phyloP scores from a whole-genome alignment of 2,888 invertebrate genomes.

The Pheosia gnoma region DNA sequence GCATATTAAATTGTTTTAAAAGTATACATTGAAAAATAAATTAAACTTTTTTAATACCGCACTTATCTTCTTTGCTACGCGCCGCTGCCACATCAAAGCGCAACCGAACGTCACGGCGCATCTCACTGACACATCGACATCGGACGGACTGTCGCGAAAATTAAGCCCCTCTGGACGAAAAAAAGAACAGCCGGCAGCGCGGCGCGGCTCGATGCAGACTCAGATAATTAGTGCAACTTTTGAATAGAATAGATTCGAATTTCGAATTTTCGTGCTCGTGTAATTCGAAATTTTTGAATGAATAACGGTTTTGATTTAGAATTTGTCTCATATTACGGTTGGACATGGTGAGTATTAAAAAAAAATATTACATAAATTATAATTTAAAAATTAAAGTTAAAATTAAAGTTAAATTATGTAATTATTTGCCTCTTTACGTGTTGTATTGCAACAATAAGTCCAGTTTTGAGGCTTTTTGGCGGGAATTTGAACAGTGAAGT shows the following conservation, averaged over 20 bases:
- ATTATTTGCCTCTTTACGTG: too few species aligned
- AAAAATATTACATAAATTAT: too few species aligned
- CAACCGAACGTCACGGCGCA: slow-evolving; percentile 58
- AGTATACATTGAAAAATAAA: slow-evolving; percentile 33
- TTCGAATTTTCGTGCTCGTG: not conserved
- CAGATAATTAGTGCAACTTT: slow-evolving; percentile 53
- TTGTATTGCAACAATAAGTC: too few species aligned
- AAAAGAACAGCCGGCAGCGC: slow-evolving; percentile 28
- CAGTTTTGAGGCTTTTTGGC: too few species aligned
- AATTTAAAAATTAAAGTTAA: too few species aligned
- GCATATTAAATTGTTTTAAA: slow-evolving; percentile 20
- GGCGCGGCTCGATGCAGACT: slow-evolving; percentile 37
- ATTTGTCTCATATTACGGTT: not conserved
- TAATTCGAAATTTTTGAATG: not conserved
- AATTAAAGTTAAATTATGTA: too few species aligned
- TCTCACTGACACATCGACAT: slow-evolving; percentile 68
- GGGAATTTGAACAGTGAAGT: too few species aligned
- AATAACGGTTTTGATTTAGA: not conserved
- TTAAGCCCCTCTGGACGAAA: slow-evolving; percentile 49
- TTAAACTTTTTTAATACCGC: slow-evolving; percentile 33
- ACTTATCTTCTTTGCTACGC: slow-evolving; percentile 37
- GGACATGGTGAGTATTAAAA: too few species aligned
- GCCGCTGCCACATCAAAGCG: slow-evolving; percentile 59
- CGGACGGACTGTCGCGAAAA: slow-evolving; percentile 61
- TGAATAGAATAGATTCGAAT: slow-evolving; percentile 31